phyloP scores from a whole-genome alignment of 2,888 invertebrate species.

The Euspilapteryx auroguttella region DNA sequence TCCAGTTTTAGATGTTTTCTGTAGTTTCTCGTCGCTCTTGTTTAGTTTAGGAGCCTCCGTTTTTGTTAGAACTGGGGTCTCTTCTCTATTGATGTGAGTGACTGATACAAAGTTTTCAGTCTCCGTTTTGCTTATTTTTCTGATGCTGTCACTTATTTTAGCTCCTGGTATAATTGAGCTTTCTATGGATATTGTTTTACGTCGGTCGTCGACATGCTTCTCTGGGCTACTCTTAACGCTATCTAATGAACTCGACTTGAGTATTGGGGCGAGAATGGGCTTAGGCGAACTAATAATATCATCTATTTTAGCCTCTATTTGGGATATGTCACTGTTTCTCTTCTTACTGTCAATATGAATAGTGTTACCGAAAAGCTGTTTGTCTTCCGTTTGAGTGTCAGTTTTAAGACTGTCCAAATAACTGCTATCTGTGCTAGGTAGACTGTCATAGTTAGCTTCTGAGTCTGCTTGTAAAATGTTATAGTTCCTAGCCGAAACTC shows the following conservation, averaged over 20 bases:
- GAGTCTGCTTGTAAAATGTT: conserved; percentile 25
- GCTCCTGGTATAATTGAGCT: conserved; percentile 32
- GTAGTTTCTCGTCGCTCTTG: conserved; percentile 39
- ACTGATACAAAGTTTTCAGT: conserved; percentile 56
- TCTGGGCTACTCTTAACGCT: conserved; percentile 62
- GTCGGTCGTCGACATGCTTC: conserved; percentile 38
- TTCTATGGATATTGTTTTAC: conserved; percentile 53
- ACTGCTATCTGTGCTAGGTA: conserved; percentile 50
- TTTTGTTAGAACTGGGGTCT: conserved; percentile 17
- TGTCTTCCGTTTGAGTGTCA: conserved; percentile 28
- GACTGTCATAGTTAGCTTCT: conserved; percentile 43
- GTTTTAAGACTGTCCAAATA: conserved; percentile 49
- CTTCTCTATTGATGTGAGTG: conserved; percentile 59
- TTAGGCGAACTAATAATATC: conserved; percentile 57
- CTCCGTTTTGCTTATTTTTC: conserved; percentile 25
- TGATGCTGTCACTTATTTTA: conserved; percentile 12
- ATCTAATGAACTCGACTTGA: conserved; percentile 60
- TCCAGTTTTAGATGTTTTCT: conserved; percentile 25
- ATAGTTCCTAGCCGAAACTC: conserved; percentile 44
- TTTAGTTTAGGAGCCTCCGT: conserved; percentile 22
- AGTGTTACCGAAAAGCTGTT: conserved; percentile 40
- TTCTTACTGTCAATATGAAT: conserved; percentile 41
- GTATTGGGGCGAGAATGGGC: conserved; percentile 47
- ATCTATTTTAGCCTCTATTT: conserved; percentile 58
- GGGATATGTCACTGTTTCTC: conserved; percentile 51